Base-by-base conservation (phyloP, 1,140 invertebrate species). In the Heliconius congener region DNA sequence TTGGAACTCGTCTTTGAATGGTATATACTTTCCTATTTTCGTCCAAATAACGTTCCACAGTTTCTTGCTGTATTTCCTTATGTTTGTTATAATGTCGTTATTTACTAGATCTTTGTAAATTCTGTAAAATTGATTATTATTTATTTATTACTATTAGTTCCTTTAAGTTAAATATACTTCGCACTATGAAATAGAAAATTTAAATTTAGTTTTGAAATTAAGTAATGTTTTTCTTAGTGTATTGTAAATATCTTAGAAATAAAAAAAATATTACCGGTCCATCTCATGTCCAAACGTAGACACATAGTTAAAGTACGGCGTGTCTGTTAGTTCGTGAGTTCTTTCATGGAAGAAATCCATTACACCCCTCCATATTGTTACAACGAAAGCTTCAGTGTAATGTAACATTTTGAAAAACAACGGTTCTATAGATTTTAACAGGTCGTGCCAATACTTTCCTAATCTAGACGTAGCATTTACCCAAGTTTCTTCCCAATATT, bases 331-430 rank as follows among this genome's bases (percentile, higher is more conserved):
- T 82, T 98, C 97, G 71, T 97, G 96, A 74, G 96, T 96, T 3
- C 97, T 95, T 46, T 97, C 96, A 83, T 98, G 97, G 70, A 98
- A 95, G 84, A 98, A 98, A 82, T 98, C 97, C 96, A 94, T 91
- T 16, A 97, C 91, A 79, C 97, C 96, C 81, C 96, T 96, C 91
- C 96, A 96, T 0, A 97, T 95, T 76, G 97, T 96, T 95, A 97
- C 97, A 0, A 96, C 95, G 9, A 96, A 96, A 0, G 96, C 96
- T 87, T 98, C 97, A 0, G 96, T 84, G 84, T 97, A 97, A 88
- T 97, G 97, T 70, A 97, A 88, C 30, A 97, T 92, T 77, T 96
- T 96, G 42, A 98, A 96, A 81, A 98, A 97, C 57, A 97, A 94
- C 1, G 97, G 97, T 85, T 98, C 97, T 18, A 98, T 95, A 8